These are phyloP conservation scores for Kryptopterus vitreolus DNA, from an alignment of 2,797 vertebrate genomes.

Conservation along the genomic window DNA sequence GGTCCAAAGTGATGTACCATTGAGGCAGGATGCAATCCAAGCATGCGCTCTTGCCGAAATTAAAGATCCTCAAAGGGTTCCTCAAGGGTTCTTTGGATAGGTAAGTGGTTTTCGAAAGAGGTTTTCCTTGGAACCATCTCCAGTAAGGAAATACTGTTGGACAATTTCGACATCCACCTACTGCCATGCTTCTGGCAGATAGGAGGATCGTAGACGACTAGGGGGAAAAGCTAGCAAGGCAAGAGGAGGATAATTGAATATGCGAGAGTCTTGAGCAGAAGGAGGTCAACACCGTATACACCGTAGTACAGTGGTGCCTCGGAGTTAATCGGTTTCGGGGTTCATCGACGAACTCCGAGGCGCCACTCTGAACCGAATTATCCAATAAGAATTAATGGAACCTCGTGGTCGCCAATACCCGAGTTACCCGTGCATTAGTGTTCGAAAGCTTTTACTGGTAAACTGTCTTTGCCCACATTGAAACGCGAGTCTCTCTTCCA, in stretches of 20 bases:
- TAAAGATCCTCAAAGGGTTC: neutral
- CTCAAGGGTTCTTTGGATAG: constrained; percentile 9
- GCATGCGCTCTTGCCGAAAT: neutral
- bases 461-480: too few species aligned
- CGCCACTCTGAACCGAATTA: too few species aligned
- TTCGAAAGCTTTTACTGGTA: too few species aligned
- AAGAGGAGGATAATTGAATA: neutral
- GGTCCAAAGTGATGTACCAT: neutral
- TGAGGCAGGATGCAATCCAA: constrained; percentile 14
- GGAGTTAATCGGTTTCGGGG: too few species aligned
- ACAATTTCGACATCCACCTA: neutral
- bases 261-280: neutral
- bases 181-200: neutral
- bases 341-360: too few species aligned
- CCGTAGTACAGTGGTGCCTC: too few species aligned
- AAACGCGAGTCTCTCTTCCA: too few species aligned
- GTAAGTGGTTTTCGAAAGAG: neutral
- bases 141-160: neutral
- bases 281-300: too few species aligned
- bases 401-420: too few species aligned
- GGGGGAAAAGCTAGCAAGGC: neutral
- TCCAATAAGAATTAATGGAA: too few species aligned
- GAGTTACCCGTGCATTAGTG: too few species aligned
- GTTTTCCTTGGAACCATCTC: neutral
- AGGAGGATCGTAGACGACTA: neutral